phyloP scores from a whole-genome alignment of 1,140 invertebrate species.

The Drosophila jambulina region DNA sequence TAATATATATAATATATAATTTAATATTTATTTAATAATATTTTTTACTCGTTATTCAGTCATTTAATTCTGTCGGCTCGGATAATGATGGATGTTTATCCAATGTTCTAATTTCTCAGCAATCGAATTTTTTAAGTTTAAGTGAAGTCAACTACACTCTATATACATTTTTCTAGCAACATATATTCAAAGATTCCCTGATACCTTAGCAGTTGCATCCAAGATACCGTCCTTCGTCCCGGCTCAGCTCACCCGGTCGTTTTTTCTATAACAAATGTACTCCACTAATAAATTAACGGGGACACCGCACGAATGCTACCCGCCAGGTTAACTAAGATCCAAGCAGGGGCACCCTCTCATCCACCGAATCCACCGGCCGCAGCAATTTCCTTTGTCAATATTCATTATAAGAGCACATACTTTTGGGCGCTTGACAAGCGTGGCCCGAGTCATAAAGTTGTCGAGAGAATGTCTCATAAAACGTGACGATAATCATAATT shows the following conservation, averaged over 20 bases:
- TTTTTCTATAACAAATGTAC: conserved; percentile 16
- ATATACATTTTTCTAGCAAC: not conserved
- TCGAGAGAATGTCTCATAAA: conserved; percentile 79
- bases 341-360: not conserved
- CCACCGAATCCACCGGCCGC: not conserved
- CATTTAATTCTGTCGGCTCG: no score
- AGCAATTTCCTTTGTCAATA: conserved; percentile 76
- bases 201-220: not conserved
- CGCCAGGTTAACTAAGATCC: conserved; percentile 14
- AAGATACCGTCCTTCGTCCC: not conserved
- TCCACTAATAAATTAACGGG: conserved; percentile 56
- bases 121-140: not conserved
- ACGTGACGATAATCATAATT: conserved; percentile 84
- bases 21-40: no score
- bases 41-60: no score
- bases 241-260: not conserved
- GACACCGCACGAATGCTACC: conserved; percentile 19
- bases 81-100: no score
- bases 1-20: no score
- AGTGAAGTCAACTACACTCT: not conserved
- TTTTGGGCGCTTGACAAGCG: conserved; percentile 64
- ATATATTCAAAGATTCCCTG: not conserved
- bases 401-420: conserved; percentile 82
- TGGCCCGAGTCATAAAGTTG: conserved; percentile 77
- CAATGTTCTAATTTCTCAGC: no score